Evolutionary conservation across 1,140 invertebrate genomes (phyloP), one percentile per base, ranked within the genome.

Genomic region (Diorhabda elongata): DNA sequence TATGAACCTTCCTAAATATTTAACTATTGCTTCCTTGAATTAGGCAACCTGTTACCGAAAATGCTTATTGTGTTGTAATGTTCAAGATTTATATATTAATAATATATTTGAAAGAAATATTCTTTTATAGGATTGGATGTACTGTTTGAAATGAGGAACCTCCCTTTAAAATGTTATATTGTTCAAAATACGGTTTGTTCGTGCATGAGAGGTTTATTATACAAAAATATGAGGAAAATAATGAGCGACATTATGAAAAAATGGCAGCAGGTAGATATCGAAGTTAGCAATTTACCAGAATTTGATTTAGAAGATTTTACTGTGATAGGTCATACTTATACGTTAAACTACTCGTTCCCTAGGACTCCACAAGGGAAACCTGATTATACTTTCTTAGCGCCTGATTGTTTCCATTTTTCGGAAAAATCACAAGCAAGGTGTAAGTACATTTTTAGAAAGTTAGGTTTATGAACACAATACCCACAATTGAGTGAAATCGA

Each of bases 361-460:
- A 75, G 5, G 42, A 68, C 67, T 42, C 73, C 47, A 42, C 44
- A 61, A 5, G 74, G 71, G 9, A 42, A 62, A 61, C 68, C 41
- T 64, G 90, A 92, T 79, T 82, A 85, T 60, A 81, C 84, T 3
- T 88, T 85, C 75, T 83, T 91, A 56, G 85, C 89, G 2, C 80
- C 81, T 6, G 91, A 92, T 77, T 92, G 91, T 82, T 92, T 89
- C 73, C 91, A 92, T 74, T 83, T 88, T 2, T 90, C 87, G 75
- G 87, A 90, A 74, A 87, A 87, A 64, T 83, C 83, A 5, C 86
- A 91, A 71, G 84, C 87, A 2, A 78, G 76, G 76, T 83, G 85
- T 87, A 78, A 81, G 78, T 68, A 63, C 63, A 26, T 26, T 26
- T 26, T 26, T 26, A 26, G 26, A 26, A 26, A 26, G 26, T 26